Evolutionary conservation across 2,888 invertebrate species (phyloP), one percentile per base, ranked within the genome.

Genomic region (Hoplodrina ambigua): DNA sequence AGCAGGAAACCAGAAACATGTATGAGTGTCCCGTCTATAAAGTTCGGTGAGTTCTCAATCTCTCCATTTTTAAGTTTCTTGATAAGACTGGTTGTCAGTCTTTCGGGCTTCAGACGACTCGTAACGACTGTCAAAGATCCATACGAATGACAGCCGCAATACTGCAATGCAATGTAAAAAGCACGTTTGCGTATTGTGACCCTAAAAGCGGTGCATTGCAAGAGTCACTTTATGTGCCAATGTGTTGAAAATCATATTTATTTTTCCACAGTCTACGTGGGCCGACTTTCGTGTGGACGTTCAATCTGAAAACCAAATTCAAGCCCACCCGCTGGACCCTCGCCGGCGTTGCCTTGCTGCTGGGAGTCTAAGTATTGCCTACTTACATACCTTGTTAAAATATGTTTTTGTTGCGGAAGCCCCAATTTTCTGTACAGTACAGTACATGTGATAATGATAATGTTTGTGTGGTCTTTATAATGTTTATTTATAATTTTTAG

Each of bases 1-100:
- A 99, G 89, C 98, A 98, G 91, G 99, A 99, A 85, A 94, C 97
- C 19, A 97, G 98, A 81, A 98, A 98, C 90, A 97, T 98, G 80
- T 99, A 99, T 93, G 98, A 98, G 88, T 99, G 99, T 91, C 99
- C 99, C 11, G 98, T 99, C 8, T 99, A 99, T 92, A 99, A 99
- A 94, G 99, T 99, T 15, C 96, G 97, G 96, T 97, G 81, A 80
- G 74, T 72, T 30, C 13, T 20, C 4, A 17, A 11, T 1, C 46
- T 17, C 46, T 46, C 17, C 11, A 17, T 46, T 17, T 46, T 46
- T 46, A 46, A 37, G 37, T n/a, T n/a, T 30, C 30, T 30, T 30
- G 30, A 5, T 30, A 30, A 30, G 30, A 30, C 30, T 30, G 30
- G 30, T 30, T 30, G 30, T 30, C 30, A 30, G 30, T 4, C 30